Conservation (phyloP, 2,113 vertebrate genomes). For the Natator depressus region DNA sequence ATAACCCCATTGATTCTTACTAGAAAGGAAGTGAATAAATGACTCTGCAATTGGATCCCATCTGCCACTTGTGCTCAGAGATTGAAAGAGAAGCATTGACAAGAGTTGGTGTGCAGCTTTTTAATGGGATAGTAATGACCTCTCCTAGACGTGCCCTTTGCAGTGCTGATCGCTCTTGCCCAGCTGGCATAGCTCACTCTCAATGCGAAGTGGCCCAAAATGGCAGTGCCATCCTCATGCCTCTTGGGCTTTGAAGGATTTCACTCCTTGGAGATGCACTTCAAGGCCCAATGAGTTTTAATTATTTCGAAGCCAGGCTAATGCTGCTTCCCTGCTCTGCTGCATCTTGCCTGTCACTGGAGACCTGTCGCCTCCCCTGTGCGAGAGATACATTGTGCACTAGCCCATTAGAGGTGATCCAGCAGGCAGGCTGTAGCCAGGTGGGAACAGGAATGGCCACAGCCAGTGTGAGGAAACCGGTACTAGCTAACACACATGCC, state of each 20-base stretch:
- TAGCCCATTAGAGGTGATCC: accelerated
- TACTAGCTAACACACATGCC: accelerated
- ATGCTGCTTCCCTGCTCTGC: background rate
- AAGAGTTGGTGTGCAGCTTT: accelerated
- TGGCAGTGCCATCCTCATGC: accelerated
- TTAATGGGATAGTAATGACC: accelerated
- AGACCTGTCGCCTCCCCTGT: background rate
- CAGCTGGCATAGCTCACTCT: background rate
- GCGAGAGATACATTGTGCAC: accelerated
- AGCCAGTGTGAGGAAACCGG: accelerated
- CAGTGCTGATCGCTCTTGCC: accelerated
- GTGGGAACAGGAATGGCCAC: background rate
- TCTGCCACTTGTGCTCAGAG: background rate
- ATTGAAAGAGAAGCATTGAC: background rate
- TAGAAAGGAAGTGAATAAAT: conserved; percentile 45
- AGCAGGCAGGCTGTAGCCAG: background rate
- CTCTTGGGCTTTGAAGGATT: background rate
- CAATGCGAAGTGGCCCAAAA: accelerated
- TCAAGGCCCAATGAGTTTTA: background rate
- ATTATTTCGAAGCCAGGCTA: background rate
- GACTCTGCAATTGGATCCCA: background rate
- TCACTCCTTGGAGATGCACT: background rate
- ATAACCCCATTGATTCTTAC: conserved; percentile 1
- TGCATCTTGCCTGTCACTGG: background rate
- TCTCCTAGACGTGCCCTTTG: background rate